A percentile compares a stretch with the other conserved stretches of the same genome.
Evolutionary conservation across 2,113 vertebrate species (phyloP).

Genomic region (Prochilodus magdalenae): DNA sequence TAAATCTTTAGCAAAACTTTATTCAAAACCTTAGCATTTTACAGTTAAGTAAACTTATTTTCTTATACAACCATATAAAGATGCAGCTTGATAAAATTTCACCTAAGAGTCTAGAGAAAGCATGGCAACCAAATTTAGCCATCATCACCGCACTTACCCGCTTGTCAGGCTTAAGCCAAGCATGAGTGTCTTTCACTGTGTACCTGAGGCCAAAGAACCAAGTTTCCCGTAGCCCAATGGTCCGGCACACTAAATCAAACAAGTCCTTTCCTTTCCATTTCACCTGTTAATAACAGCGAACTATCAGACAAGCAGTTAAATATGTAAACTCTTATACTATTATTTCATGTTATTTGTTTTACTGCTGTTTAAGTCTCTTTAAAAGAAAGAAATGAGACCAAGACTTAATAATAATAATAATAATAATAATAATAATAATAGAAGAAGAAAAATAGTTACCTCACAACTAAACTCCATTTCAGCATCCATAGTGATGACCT

Average conservation of each 20-base stretch:
- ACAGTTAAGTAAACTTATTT: no score
- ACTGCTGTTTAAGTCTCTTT: no score
- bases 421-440: not conserved
- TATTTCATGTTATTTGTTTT: no score
- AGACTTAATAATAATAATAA: not conserved
- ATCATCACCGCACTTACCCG: constrained; percentile 72
- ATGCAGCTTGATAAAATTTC: no score
- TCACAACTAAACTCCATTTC: constrained; percentile 95
- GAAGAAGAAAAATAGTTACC: constrained; percentile 69
- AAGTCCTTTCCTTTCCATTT: constrained; percentile 95
- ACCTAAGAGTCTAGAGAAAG: not conserved
- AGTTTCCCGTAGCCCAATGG: constrained; percentile 88
- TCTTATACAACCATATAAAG: no score
- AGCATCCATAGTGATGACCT: constrained; percentile 90
- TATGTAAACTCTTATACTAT: not conserved
- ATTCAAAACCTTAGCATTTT: no score
- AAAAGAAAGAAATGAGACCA: no score
- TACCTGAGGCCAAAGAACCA: constrained; percentile 94
- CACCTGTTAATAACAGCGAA: constrained; percentile 73
- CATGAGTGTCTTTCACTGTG: constrained; percentile 86
- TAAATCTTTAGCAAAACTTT: no score
- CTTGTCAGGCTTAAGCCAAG: constrained; percentile 92
- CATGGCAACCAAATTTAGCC: not conserved
- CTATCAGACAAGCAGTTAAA: not conserved
- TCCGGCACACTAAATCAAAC: constrained; percentile 90